These are phyloP conservation scores for Meliscaeva auricollis DNA, from an alignment of 2,888 invertebrate species.

Conservation along the genomic window DNA sequence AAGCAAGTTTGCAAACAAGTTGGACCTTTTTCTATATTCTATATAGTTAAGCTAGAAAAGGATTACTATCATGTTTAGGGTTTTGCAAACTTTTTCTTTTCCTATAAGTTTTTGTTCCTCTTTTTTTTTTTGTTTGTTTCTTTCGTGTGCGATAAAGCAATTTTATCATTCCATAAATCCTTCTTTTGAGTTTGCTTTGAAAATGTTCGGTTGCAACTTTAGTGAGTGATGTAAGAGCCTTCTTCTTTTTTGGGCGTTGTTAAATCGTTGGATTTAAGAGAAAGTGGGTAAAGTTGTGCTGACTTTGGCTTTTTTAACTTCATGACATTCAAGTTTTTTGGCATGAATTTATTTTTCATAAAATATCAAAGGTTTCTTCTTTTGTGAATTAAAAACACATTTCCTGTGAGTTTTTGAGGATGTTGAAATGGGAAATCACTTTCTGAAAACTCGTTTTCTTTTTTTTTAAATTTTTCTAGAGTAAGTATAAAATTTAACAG, in stretches of 20 bases:
- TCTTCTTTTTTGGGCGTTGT: neutral
- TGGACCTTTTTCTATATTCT: neutral
- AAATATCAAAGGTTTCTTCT: neutral
- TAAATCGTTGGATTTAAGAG: neutral
- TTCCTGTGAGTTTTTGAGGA: no score
- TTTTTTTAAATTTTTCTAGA: no score
- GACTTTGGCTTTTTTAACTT: slow-evolving; percentile 10
- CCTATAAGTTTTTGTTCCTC: neutral
- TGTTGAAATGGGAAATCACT: no score
- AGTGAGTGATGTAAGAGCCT: no score
- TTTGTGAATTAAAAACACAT: no score
- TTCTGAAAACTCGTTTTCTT: no score
- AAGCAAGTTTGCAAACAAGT: neutral
- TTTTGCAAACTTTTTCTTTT: slow-evolving; percentile 23
- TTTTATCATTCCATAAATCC: slow-evolving; percentile 27
- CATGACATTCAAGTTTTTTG: neutral
- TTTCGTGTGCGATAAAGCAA: slow-evolving; percentile 12
- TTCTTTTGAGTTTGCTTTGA: slow-evolving; percentile 16
- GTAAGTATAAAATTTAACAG: no score
- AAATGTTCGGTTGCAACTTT: slow-evolving; percentile 1
- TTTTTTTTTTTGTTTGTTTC: neutral
- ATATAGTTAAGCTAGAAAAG: slow-evolving; percentile 2
- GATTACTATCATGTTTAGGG: slow-evolving; percentile 28
- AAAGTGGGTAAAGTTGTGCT: neutral
- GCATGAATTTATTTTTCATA: neutral